phyloP scores from a whole-genome alignment of 2,113 vertebrate species.

The Chascanopsetta lugubris region DNA sequence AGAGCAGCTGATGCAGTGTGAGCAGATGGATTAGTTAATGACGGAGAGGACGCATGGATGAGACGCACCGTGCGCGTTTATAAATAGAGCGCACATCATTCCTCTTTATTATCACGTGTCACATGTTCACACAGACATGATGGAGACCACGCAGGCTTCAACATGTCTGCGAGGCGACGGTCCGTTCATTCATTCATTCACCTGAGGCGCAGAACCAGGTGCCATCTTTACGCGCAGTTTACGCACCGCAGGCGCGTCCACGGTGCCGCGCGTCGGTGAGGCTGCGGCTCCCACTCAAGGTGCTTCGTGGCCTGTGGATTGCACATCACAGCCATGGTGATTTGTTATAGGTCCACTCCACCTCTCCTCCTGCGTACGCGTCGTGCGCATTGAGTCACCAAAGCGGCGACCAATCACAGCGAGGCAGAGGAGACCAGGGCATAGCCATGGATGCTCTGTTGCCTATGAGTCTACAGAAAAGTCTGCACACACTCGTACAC shows the following conservation, averaged over 20 bases:
- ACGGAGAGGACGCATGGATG: slow-evolving; percentile 41
- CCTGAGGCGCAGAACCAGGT: no score
- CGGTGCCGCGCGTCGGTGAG: not conserved
- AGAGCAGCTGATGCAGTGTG: slow-evolving; percentile 61
- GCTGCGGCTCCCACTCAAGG: no score
- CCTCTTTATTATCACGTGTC: not conserved
- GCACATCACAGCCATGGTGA: not conserved
- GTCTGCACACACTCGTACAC: slow-evolving; percentile 3
- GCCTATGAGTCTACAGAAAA: not conserved
- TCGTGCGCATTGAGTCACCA: slow-evolving; percentile 29
- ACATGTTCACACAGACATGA: not conserved
- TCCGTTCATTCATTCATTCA: no score
- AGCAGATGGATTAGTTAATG: slow-evolving; percentile 60
- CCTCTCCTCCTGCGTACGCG: slow-evolving; percentile 7
- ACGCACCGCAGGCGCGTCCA: not conserved
- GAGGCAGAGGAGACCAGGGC: not conserved
- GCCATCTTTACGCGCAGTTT: no score
- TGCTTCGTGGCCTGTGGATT: not conserved
- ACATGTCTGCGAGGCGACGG: not conserved
- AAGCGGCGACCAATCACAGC: slow-evolving; percentile 5
- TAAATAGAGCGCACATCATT: slow-evolving; percentile 47
- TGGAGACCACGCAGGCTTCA: not conserved
- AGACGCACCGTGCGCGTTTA: slow-evolving; percentile 52
- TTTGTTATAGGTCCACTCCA: slow-evolving; percentile 1
- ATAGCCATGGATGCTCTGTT: not conserved